A percentile compares a stretch with the other conserved stretches of the same genome.
These are phyloP conservation scores for Physocephala rufipes DNA, from an alignment of 2,888 invertebrate genomes.

Conservation along the genomic window DNA sequence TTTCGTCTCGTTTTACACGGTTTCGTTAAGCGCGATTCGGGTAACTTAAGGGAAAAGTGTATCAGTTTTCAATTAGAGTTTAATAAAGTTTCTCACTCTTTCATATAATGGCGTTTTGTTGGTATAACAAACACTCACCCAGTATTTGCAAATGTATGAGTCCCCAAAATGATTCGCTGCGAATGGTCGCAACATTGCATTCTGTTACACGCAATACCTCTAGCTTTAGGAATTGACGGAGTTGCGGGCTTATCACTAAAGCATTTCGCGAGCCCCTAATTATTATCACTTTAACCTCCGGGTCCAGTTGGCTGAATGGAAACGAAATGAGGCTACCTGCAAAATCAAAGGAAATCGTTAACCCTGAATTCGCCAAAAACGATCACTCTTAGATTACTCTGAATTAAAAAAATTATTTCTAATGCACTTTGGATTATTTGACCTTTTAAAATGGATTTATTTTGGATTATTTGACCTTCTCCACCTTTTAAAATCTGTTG, in stretches of 20 bases:
- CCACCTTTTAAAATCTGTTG: too few species aligned
- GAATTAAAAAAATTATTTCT: too few species aligned
- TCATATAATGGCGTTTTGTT: too few species aligned
- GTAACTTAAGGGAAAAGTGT: too few species aligned
- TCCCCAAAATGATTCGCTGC: slow-evolving; percentile 84
- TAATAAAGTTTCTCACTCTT: too few species aligned
- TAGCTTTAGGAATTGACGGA: slow-evolving; percentile 71
- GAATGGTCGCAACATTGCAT: slow-evolving; percentile 80
- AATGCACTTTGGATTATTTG: background rate
- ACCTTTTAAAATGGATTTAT: background rate
- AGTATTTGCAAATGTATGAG: slow-evolving; percentile 70
- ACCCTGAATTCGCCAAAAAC: too few species aligned
- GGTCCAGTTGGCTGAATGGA: slow-evolving; percentile 73
- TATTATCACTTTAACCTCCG: slow-evolving; percentile 72
- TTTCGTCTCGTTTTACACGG: too few species aligned
- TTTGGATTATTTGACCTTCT: background rate
- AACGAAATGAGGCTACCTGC: slow-evolving; percentile 74
- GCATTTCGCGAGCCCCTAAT: slow-evolving; percentile 76
- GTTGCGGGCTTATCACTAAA: slow-evolving; percentile 77
- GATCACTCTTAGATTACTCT: too few species aligned
- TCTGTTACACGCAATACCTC: slow-evolving; percentile 77
- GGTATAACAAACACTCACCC: slow-evolving; percentile 63
- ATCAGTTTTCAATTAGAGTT: too few species aligned
- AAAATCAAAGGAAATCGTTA: slow-evolving; percentile 33
- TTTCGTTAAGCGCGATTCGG: too few species aligned